Evolutionary conservation across 2,113 vertebrate genomes (phyloP).

Genomic region (Rhegmatorhina hoffmannsi): DNA sequence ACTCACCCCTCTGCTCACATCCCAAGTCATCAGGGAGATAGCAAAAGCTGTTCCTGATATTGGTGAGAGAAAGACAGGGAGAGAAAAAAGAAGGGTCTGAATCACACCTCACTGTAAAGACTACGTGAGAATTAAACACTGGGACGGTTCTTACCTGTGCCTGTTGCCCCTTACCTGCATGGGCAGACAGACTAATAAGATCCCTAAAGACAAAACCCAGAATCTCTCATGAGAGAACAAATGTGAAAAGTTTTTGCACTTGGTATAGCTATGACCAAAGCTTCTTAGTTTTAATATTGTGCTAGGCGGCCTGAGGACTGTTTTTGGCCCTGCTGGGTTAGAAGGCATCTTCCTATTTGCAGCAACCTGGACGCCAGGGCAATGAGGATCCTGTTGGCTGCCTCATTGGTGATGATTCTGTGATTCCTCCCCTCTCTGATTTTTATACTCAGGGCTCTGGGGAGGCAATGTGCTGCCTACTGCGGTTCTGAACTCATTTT

Average conservation of each 20-base stretch:
- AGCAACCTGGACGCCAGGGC: neutral
- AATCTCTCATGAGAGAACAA: neutral
- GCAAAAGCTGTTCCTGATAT: neutral
- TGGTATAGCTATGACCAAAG: neutral
- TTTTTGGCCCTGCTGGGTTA: neutral
- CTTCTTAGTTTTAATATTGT: neutral
- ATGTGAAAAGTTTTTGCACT: neutral
- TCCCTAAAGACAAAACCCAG: neutral
- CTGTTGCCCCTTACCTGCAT: neutral
- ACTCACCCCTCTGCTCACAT: neutral
- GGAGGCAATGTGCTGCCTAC: neutral
- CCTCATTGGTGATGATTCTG: neutral
- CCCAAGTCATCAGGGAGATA: neutral
- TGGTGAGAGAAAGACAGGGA: neutral
- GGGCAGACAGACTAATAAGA: neutral
- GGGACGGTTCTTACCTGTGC: neutral
- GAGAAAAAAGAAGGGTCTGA: neutral
- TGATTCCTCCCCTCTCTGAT: neutral
- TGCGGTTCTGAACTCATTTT: slow-evolving; percentile 10
- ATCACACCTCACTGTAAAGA: neutral
- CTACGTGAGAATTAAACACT: neutral
- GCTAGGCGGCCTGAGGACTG: neutral
- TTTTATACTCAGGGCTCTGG: slow-evolving; percentile 4
- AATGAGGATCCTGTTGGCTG: neutral
- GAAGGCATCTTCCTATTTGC: neutral